Base-by-base conservation (phyloP, 2,797 vertebrate species). In the Coreius guichenoti region DNA sequence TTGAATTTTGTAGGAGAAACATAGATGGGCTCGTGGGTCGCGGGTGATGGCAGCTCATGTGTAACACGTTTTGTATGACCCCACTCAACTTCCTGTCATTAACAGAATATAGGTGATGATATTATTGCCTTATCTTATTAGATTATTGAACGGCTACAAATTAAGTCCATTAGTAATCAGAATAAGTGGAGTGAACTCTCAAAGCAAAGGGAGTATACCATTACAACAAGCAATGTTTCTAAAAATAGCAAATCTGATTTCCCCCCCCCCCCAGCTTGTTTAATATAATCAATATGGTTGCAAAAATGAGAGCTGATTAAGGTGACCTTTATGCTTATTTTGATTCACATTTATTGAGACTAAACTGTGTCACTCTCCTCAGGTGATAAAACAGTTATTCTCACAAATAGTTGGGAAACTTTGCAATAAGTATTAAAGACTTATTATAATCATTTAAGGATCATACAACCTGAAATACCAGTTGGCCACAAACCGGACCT, bases 81-180 rank as follows among this genome's bases (percentile, higher is more conserved):
- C 68, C 76, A 72, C 21, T 72, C 51, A 36, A 11, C 23, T 29
- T 36, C 13, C 76, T 85, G 65, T 47, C 0, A 67, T 65, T 49
- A 79, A 56, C 19, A 73, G 39, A 85, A 21, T 9, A 23, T 26
- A 69, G 16, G 43, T 70, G 23, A 75, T 65, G 58, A 65, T 19
- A 14, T 58, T 16, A 67, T 58, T 39, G 8, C 8, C 13, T 23
- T 58, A 19, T 58, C 33, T 45, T 61, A 7, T 51, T 49, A 49
- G 19, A 65, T n/a, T 49, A 75, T 8, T 51, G 3, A 43, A 83
- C 23, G 67, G 9, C 16, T 36, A 7, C n/a, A 82, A 58, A 39
- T 26, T 2, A 65, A 65, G 9, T 65, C 8, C n/a, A 79, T 21
- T 23, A 31, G 47, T 31, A 47, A 31, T 29, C 17, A 36, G 43